Conservation (phyloP, 2,797 vertebrate genomes). For the Hydrolagus colliei region DNA sequence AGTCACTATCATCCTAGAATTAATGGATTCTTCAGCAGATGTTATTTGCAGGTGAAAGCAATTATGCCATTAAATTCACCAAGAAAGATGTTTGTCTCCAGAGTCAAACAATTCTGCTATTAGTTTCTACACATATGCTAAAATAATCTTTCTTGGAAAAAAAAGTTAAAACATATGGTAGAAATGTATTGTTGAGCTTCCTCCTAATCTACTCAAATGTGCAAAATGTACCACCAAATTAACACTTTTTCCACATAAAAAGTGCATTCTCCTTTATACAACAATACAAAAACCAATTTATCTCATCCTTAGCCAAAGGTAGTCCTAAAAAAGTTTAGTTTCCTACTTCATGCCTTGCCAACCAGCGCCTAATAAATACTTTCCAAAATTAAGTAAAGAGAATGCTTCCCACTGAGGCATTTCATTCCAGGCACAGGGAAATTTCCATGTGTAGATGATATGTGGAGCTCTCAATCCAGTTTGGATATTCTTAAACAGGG, state of each 20-base stretch:
- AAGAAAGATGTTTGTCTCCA: not conserved
- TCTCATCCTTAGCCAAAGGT: not conserved
- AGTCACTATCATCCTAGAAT: not conserved
- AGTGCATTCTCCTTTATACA: not conserved
- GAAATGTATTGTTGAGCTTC: not conserved
- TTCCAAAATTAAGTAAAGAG: no score
- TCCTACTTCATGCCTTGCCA: no score
- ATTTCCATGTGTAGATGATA: no score
- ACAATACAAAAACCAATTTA: not conserved
- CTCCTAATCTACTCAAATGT: not conserved
- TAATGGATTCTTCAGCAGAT: not conserved
- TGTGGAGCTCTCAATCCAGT: no score
- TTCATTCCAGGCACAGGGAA: no score
- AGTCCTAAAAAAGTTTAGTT: not conserved
- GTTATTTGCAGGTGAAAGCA: not conserved
- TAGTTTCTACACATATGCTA: conserved; percentile 4
- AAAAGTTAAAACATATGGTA: not conserved
- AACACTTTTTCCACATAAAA: not conserved
- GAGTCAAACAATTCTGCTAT: not conserved
- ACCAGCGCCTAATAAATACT: no score
- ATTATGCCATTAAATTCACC: not conserved
- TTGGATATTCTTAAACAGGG: no score
- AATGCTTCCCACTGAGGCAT: no score
- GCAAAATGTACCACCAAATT: not conserved
- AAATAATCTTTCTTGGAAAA: not conserved